phyloP scores from a whole-genome alignment of 2,113 vertebrate species.

The Rallus limicola region DNA sequence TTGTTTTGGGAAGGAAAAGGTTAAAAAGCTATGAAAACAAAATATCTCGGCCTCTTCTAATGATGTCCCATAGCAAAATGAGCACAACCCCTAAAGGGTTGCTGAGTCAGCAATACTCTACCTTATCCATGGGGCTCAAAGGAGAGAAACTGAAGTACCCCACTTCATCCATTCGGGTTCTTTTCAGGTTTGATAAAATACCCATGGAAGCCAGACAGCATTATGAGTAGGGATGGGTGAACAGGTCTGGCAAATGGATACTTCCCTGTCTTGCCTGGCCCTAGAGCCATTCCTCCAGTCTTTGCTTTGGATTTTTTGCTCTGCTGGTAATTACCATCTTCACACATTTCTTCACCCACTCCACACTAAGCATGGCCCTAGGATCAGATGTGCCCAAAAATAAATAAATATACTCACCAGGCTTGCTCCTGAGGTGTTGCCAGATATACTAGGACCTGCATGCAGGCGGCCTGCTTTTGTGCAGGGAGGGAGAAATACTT shows the following conservation, averaged over 20 bases:
- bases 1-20: conserved; percentile 72
- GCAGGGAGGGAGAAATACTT: background rate
- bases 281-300: background rate
- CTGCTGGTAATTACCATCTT: background rate
- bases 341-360: background rate
- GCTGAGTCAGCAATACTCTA: background rate
- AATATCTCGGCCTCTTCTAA: conserved; percentile 35
- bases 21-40: conserved; percentile 75
- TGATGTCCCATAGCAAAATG: conserved; percentile 7
- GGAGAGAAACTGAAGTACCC: background rate
- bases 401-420: background rate
- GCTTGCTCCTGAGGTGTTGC: background rate
- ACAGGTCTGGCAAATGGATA: background rate
- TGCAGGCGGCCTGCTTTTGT: background rate
- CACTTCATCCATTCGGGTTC: background rate
- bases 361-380: background rate
- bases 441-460: background rate
- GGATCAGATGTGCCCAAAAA: background rate
- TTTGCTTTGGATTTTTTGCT: background rate
- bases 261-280: background rate
- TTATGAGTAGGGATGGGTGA: background rate
- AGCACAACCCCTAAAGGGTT: background rate
- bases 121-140: background rate
- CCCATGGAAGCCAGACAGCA: background rate
- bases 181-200: background rate